Evolutionary conservation across 2,888 invertebrate genomes (phyloP).

Genomic region (Leucophenga montana): DNA sequence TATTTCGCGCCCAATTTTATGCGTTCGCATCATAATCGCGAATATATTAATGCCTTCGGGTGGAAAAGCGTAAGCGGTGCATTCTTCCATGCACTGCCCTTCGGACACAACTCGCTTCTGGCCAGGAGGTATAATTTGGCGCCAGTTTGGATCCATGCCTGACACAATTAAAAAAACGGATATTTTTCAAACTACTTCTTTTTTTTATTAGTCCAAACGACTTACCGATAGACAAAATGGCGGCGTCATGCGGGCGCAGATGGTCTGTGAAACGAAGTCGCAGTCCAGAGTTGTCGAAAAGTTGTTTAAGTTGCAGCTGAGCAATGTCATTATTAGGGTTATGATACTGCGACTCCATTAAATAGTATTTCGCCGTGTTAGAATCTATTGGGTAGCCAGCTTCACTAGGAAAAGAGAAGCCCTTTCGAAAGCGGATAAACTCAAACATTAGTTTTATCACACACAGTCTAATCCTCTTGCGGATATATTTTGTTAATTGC

Average conservation of each 20-base stretch:
- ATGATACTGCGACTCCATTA: slow-evolving; percentile 81
- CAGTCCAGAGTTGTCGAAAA: slow-evolving; percentile 78
- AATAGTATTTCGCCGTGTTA: slow-evolving; percentile 76
- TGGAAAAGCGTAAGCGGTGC: slow-evolving; percentile 77
- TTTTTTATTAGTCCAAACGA: slow-evolving; percentile 20
- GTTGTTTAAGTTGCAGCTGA: slow-evolving; percentile 55
- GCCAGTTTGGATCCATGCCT: slow-evolving; percentile 80
- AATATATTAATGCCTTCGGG: slow-evolving; percentile 78
- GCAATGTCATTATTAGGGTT: slow-evolving; percentile 74
- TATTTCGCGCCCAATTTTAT: slow-evolving; percentile 77
- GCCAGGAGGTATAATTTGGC: slow-evolving; percentile 80
- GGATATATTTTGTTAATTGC: background rate
- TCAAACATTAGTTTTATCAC: background rate
- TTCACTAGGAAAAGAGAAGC: slow-evolving; percentile 79
- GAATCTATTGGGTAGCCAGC: slow-evolving; percentile 80
- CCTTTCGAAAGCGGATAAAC: slow-evolving; percentile 64
- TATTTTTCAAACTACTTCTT: background rate
- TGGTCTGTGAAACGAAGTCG: slow-evolving; percentile 78
- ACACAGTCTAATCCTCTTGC: background rate
- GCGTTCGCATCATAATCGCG: slow-evolving; percentile 79
- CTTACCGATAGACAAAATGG: slow-evolving; percentile 75
- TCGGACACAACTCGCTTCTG: slow-evolving; percentile 78
- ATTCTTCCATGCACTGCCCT: slow-evolving; percentile 75
- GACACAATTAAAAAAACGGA: slow-evolving; percentile 45
- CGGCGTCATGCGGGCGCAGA: slow-evolving; percentile 78